These are phyloP conservation scores for Cancer borealis DNA, from an alignment of 2,888 invertebrate species.

Conservation along the genomic window DNA sequence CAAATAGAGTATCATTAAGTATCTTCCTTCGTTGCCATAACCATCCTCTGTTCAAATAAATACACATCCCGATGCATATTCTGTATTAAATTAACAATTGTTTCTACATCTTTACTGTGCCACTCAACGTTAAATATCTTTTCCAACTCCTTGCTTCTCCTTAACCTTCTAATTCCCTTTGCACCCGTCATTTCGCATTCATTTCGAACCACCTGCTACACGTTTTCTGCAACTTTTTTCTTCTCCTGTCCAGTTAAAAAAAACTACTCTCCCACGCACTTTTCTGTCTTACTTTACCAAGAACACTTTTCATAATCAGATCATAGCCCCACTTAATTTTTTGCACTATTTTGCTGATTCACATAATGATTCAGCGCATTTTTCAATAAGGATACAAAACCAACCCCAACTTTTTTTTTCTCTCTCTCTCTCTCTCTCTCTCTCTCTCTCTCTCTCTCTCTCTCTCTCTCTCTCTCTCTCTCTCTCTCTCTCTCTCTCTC, in stretches of 20 bases:
- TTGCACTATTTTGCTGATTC: neutral
- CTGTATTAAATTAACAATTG: too few species aligned
- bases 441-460: conserved; percentile 28
- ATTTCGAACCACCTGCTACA: neutral
- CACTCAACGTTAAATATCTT: too few species aligned
- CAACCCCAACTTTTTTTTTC: neutral
- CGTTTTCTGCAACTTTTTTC: neutral
- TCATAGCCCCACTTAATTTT: neutral
- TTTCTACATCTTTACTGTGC: too few species aligned
- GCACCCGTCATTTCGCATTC: neutral
- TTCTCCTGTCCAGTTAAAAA: neutral
- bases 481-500: neutral
- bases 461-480: neutral
- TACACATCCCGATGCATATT: too few species aligned
- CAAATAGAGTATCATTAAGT: too few species aligned
- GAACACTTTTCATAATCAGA: neutral
- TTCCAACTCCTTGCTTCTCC: too few species aligned
- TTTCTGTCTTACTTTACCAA: neutral
- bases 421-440: conserved; percentile 6
- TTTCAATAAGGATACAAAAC: neutral
- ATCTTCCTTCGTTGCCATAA: neutral
- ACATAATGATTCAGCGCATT: too few species aligned
- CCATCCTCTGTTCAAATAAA: neutral
- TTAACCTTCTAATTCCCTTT: too few species aligned
- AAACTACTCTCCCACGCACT: neutral